These are phyloP conservation scores for Contarinia nasturtii DNA, from an alignment of 1,140 invertebrate genomes.

Conservation along the genomic window DNA sequence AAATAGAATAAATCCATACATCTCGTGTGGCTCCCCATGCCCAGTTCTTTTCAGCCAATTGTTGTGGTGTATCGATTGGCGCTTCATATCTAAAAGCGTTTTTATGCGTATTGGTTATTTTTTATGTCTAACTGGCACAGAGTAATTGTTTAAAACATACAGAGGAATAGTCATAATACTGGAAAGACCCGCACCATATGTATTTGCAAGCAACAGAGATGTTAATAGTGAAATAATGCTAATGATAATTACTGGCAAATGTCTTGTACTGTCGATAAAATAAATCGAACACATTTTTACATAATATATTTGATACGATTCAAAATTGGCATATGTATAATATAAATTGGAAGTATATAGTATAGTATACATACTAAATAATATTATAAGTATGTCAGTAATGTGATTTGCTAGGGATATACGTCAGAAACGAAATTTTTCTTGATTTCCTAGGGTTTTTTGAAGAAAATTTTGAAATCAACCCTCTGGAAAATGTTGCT, in stretches of 20 bases:
- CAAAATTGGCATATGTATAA: too few species aligned
- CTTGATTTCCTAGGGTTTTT: too few species aligned
- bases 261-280: background rate
- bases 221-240: conserved; percentile 23
- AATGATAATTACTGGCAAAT: conserved; percentile 6
- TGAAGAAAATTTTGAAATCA: too few species aligned
- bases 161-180: conserved; percentile 33
- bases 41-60: conserved; percentile 27
- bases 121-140: background rate
- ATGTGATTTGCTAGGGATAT: too few species aligned
- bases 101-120: background rate
- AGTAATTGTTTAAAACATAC: conserved; percentile 11
- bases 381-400: too few species aligned
- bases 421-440: too few species aligned
- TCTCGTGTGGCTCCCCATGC: conserved; percentile 32
- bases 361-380: too few species aligned
- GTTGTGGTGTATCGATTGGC: conserved; percentile 28
- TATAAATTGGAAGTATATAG: too few species aligned
- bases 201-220: conserved; percentile 27
- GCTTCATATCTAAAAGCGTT: conserved; percentile 16
- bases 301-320: too few species aligned
- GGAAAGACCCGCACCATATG: conserved; percentile 31
- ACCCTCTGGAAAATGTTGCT: too few species aligned
- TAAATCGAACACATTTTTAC: too few species aligned
- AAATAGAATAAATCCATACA: conserved; percentile 32